Conservation (phyloP, 2,113 vertebrate species). For the Brachyhypopomus gauderio region DNA sequence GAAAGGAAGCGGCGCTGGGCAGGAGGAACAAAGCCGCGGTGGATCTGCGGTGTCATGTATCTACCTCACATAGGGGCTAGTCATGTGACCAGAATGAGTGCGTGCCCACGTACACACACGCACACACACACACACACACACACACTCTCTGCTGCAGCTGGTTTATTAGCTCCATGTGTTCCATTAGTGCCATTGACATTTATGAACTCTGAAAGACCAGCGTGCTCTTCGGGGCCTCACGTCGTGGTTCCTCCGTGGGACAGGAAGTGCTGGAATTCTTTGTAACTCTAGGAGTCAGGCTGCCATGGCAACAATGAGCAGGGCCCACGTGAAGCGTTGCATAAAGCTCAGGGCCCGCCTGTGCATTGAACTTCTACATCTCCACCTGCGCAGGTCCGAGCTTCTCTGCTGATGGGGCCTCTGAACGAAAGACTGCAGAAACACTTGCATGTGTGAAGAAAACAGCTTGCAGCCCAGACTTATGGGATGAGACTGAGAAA, state of each 20-base stretch:
- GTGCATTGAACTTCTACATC: constrained; percentile 3
- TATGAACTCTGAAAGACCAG: constrained; percentile 24
- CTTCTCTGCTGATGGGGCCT: neutral
- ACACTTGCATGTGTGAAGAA: neutral
- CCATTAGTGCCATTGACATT: constrained; percentile 28
- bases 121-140: neutral
- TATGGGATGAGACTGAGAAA: constrained; percentile 22
- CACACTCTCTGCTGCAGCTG: neutral
- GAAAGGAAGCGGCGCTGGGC: constrained; percentile 45
- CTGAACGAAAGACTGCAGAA: neutral
- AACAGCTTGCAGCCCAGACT: constrained; percentile 8
- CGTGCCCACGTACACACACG: neutral
- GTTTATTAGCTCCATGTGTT: constrained; percentile 29
- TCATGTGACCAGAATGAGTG: neutral
- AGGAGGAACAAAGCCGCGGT: constrained; percentile 52
- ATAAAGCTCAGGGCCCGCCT: neutral
- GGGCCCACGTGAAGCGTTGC: neutral
- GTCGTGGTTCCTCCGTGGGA: constrained; percentile 8
- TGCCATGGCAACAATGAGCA: constrained; percentile 37
- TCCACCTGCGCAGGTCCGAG: neutral
- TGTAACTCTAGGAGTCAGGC: constrained; percentile 44
- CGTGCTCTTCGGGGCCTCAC: constrained; percentile 5
- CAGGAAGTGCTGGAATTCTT: constrained; percentile 57
- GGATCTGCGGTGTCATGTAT: constrained; percentile 56
- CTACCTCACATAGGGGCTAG: constrained; percentile 38